Evolutionary conservation across 2,888 invertebrate species (phyloP).

Genomic region (Cantharis lateralis): DNA sequence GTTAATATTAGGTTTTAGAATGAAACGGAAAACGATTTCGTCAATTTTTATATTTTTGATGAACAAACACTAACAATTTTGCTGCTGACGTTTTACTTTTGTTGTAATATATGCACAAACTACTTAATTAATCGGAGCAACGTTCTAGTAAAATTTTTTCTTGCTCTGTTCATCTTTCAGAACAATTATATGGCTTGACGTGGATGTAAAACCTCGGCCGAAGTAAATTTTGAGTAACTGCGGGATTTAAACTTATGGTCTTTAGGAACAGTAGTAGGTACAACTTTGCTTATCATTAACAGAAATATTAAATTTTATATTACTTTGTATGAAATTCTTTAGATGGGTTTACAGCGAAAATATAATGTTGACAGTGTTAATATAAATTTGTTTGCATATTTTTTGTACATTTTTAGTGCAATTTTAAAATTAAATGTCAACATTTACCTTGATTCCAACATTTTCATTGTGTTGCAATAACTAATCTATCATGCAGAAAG

Average conservation of each 20-base stretch:
- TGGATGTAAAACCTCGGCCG: no score
- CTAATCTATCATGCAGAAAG: background rate
- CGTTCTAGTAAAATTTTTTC: no score
- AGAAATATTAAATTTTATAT: background rate
- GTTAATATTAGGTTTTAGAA: background rate
- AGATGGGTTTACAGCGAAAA: background rate
- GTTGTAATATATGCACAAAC: background rate
- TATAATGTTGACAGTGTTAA: background rate
- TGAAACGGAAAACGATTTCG: no score
- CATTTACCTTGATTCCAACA: background rate
- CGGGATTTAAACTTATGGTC: no score
- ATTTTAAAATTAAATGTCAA: background rate
- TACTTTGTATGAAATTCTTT: background rate
- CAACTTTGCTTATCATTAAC: no score
- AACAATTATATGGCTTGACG: no score
- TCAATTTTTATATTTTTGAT: background rate
- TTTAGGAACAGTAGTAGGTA: background rate
- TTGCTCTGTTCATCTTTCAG: no score
- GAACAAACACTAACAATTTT: background rate
- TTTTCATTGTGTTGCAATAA: background rate
- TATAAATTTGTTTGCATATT: background rate
- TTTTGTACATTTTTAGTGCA: background rate
- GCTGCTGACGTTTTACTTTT: background rate
- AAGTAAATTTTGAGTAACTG: no score
- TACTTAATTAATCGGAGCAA: no score